Base-by-base conservation (phyloP, 2,888 invertebrate genomes). In the Coelopa pilipes region DNA sequence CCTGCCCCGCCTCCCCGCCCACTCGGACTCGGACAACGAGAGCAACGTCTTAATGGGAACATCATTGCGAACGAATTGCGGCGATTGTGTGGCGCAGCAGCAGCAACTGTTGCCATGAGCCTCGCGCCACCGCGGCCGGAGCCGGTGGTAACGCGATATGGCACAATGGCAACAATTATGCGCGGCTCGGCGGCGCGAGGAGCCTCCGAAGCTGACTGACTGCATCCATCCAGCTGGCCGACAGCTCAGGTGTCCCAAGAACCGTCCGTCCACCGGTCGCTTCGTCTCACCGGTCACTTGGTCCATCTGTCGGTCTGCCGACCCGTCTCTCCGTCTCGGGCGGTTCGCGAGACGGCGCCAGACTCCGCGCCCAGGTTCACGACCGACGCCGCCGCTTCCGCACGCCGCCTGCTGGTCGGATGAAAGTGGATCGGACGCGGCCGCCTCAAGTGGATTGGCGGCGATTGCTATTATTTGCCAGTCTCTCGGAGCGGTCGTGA, bases 161-260 rank as follows among this genome's bases (percentile, higher is more conserved):
- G 63, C 57, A 55, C 34, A 71, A 71, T 71, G 17, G 71, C 53
- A 63, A 45, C 65, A 63, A 63, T 55, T 63, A 65, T 47, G 34
- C 19, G 46, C 21, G 21, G 46, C 55, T 47, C 45, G 71, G 19
- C 15, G 71, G 65, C 46, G 63, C 55, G 53, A n/a, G 55, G 1
- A 34, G 34, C 34, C 24, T 66, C 15, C 15, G 15, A 11, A 34
- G 2, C 66, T 66, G 49, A 24, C 66, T 66, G 50, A 19, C 66
- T 66, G 65, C 45, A 15, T 49, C 34, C 12, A 15, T 34, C n/a
- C 45, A 4, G 24, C 24, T 45, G 45, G 66, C 24, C 21, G 45
- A 21, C 34, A 19, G n/a, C 19, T 13, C 21, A 21, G 21, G 57
- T 21, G 57, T 21, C 11, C 57, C n/a, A 17, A 17, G 1, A 1